These are phyloP conservation scores for Drosophila novamexicana DNA, from an alignment of 1,140 invertebrate genomes.

Conservation along the genomic window DNA sequence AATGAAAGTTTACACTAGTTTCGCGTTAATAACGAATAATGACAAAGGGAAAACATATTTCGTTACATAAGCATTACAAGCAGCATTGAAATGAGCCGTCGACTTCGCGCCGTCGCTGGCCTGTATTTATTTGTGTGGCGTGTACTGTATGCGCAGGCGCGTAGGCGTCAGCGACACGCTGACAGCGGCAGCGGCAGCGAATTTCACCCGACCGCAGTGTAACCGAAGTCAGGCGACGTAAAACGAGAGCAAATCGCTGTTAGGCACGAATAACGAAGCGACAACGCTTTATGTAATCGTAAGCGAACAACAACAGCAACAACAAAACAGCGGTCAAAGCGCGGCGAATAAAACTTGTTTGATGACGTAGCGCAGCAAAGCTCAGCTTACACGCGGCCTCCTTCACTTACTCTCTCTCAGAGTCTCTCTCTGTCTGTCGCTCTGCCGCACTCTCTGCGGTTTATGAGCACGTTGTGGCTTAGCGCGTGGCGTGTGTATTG, in stretches of 20 bases:
- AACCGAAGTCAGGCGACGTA: conserved; percentile 25
- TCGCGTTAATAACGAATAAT: conserved; percentile 51
- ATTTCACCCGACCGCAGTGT: conserved; percentile 55
- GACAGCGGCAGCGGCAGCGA: conserved; percentile 21
- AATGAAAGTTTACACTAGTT: conserved; percentile 70
- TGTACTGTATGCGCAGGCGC: conserved; percentile 38
- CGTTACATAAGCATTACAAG: conserved; percentile 59
- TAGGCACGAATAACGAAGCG: conserved; percentile 43
- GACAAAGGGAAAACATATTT: conserved; percentile 72
- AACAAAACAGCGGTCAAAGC: conserved; percentile 22
- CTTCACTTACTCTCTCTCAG: conserved; percentile 1
- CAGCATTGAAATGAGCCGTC: conserved; percentile 45
- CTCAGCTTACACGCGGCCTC: conserved; percentile 34
- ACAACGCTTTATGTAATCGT: conserved; percentile 71
- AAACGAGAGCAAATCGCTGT: conserved; percentile 72
- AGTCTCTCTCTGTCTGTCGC: conserved; percentile 8
- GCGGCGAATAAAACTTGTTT: conserved; percentile 64
- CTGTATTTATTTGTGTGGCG: conserved; percentile 51
- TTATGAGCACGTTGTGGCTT: conserved; percentile 61
- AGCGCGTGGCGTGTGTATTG: conserved; percentile 73
- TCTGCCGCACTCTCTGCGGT: background rate
- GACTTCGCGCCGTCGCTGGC: conserved; percentile 22
- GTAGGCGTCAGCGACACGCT: conserved; percentile 35
- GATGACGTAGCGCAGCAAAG: conserved; percentile 63
- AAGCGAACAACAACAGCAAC: conserved; percentile 26